Evolutionary conservation across 2,888 invertebrate species (phyloP), one percentile per base, ranked within the genome.

Genomic region (Schizotus pectinicornis): DNA sequence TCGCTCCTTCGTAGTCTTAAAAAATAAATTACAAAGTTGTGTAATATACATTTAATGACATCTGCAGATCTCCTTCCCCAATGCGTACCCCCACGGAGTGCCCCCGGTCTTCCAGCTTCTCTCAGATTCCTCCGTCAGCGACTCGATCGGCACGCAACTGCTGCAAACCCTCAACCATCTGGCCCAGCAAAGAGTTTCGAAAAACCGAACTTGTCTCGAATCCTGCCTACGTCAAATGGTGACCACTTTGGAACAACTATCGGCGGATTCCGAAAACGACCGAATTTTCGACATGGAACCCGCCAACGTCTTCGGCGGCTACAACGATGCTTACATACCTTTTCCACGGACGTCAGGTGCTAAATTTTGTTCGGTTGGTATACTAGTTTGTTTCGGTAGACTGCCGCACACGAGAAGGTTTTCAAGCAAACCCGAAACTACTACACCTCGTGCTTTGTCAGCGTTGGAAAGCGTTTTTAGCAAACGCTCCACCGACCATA

Each of bases 311-410:
- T 79, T 80, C 59, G 78, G 79, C n/a, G 78, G 80, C 34, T 81
- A 78, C 61, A 82, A 82, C 59, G 93, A 93, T 73, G 88, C 92
- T 6, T 92, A 92, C 74, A 92, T 98, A 67, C 97, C 97, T 0
- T 98, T 95, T 79, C 97, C 97, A 0, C 84, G 94, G 50, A 97
- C 96, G 0, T 95, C 94, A 7, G 96, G 96, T 0, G 96, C 95
- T 0, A 89, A 91, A 70, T 98, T 97, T 83, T 94, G 93, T 79
- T 91, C 91, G 22, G 91, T 91, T 13, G 93, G 93, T 71, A 86
- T 88, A 52, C 80, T 98, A 55, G 94, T 95, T 0, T 92, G 92
- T 65, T 97, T 97, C 80, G 90, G 90, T 46, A 85, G 93, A 47
- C 88, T 90, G 0, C 83, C 89, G 51, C 59, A 68, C 30, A 85